Evolutionary conservation across 92 coral and sea anemone genomes (phyloP), one percentile per base, ranked within the genome.

Genomic region (Porites cylindrica): DNA sequence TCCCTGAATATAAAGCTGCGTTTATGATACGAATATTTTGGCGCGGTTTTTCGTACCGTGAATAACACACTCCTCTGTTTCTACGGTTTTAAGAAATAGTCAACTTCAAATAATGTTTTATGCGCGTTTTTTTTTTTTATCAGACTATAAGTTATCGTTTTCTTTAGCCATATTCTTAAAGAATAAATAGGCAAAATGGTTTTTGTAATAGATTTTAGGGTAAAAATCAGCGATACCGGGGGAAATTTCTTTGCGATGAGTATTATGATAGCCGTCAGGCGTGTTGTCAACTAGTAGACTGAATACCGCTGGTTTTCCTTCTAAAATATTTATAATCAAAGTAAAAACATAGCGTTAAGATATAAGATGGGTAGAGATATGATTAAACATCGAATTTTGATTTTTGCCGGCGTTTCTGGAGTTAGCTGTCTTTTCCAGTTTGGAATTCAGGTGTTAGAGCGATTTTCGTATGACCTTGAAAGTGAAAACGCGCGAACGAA

Each of bases 311-410:
- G 24, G 20, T 10, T 75, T 52, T 56, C 64, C 61, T 56, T 56
- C 8, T 75, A 12, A 24, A 51, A 54, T 26, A 81, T 80, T 20
- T 38, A 81, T 69, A 70, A 64, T 50, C 38, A 74, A 23, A 50
- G 51, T 62, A 60, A 83, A 63, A 47, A 83, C 12, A 72, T 83
- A 61, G 56, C 70, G 9, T 73, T 73, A 24, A 72, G 70, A 43
- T 82, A 47, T 59, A 38, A 70, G 11, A 19, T 29, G 86, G 70
- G 56, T 23, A 59, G 51, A 52, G 18, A 59, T 69, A 58, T 82
- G 70, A 82, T 70, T 82, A 68, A 82, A 38, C 23, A 1, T 18
- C 32, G 24, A 70, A 70, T 47, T 82, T 79, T 63, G 72, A 63
- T 21, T 58, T 64, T 79, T 21, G 6, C 17, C 18, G 6, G 21